Percentiles rank a stretch among this genome's conserved stretches.
Conservation (phyloP, 2,888 invertebrate genomes). For the Perithous albicinctus region DNA sequence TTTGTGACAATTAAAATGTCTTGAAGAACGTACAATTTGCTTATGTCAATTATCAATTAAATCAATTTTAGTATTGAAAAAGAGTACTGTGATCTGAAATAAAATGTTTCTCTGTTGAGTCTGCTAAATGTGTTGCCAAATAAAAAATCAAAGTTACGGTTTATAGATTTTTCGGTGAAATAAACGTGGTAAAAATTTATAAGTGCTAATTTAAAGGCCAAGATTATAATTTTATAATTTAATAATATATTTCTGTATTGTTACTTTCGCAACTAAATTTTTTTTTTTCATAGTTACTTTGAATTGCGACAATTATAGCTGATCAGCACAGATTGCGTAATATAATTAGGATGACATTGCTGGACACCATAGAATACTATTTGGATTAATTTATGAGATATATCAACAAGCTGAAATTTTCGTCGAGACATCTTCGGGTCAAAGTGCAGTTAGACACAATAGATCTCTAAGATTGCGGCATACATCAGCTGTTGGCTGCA, state of each 20-base stretch:
- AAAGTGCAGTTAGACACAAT: slow-evolving; percentile 30
- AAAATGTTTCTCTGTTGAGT: no score
- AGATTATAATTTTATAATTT: not conserved
- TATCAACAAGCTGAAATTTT: not conserved
- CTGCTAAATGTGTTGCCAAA: no score
- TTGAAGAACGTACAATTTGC: no score
- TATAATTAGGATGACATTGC: not conserved
- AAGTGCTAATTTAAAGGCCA: not conserved
- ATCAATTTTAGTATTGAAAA: no score
- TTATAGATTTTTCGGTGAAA: no score
- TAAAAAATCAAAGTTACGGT: no score
- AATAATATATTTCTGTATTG: not conserved
- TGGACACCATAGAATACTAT: not conserved
- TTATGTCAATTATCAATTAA: no score
- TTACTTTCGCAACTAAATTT: not conserved
- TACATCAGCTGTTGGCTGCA: not conserved
- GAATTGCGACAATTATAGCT: not conserved
- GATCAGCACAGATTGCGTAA: not conserved
- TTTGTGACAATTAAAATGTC: no score
- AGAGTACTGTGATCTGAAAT: no score
- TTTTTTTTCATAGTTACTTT: not conserved
- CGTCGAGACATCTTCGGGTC: not conserved
- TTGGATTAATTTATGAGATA: slow-evolving; percentile 21
- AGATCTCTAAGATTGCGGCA: slow-evolving; percentile 31
- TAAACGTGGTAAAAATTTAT: no score